Evolutionary conservation across 2,797 vertebrate genomes (phyloP).

Genomic region (Sphaeramia orbicularis): DNA sequence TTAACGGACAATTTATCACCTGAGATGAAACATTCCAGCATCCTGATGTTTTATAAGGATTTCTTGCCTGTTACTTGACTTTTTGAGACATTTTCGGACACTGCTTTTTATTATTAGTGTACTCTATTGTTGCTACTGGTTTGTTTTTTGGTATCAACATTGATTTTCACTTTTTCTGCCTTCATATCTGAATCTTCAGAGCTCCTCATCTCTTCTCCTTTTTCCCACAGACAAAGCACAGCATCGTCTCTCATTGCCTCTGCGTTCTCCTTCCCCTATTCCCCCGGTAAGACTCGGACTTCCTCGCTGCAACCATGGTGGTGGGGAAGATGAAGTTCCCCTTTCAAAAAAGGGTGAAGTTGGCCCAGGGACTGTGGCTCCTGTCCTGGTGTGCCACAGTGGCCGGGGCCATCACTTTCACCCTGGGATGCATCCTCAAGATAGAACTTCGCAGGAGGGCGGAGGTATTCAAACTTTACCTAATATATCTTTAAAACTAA

Average conservation of each 20-base stretch:
- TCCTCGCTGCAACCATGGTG: constrained; percentile 81
- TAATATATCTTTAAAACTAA: background rate
- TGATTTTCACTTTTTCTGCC: background rate
- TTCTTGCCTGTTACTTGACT: background rate
- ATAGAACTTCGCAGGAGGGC: constrained; percentile 85
- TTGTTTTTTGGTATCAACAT: constrained; percentile 1
- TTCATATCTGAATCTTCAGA: constrained; percentile 12
- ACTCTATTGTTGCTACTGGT: constrained; percentile 1
- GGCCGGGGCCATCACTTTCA: constrained; percentile 85
- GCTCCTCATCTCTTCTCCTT: constrained; percentile 43
- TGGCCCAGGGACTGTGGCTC: constrained; percentile 88
- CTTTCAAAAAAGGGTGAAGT: constrained; percentile 86
- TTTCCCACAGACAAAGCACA: constrained; percentile 54
- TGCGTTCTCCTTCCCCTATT: constrained; percentile 69
- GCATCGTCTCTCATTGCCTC: constrained; percentile 45
- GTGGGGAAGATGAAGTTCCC: constrained; percentile 89
- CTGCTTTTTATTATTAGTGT: background rate
- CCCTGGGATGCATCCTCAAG: constrained; percentile 87
- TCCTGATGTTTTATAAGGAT: background rate
- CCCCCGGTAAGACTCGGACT: constrained; percentile 60
- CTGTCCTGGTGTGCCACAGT: constrained; percentile 85
- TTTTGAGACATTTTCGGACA: constrained; percentile 13
- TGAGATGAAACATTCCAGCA: constrained; percentile 9
- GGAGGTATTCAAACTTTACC: constrained; percentile 76
- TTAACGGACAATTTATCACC: constrained; percentile 3